Conservation (phyloP, 2,797 vertebrate species). For the Amazona finschi region DNA sequence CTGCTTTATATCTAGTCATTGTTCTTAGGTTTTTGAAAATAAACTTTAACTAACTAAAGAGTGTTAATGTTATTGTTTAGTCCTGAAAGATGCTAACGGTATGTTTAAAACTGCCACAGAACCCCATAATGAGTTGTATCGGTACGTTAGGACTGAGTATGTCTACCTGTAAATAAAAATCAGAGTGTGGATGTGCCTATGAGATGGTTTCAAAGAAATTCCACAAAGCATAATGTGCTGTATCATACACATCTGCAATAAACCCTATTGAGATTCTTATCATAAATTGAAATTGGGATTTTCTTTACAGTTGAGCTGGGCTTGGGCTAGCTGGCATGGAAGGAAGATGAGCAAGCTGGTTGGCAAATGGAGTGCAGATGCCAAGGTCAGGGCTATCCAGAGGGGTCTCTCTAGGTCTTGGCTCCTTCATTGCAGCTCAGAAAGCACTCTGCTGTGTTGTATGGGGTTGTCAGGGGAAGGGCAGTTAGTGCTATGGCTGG, state of each 20-base stretch:
- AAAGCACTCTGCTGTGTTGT: neutral
- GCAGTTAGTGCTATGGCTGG: neutral
- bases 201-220: neutral
- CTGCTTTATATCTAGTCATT: neutral
- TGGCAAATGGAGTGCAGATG: neutral
- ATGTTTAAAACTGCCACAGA: neutral
- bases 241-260: neutral
- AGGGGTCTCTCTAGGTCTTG: neutral
- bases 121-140: neutral
- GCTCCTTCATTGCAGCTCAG: neutral
- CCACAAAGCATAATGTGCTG: neutral
- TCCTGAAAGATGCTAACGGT: neutral
- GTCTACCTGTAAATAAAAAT: neutral
- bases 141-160: neutral
- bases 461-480: neutral
- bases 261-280: neutral
- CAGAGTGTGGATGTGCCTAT: rapidly evolving
- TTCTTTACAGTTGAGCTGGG: neutral
- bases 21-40: neutral
- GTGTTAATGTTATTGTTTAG: neutral
- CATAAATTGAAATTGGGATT: neutral
- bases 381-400: rapidly evolving
- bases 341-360: neutral
- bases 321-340: neutral
- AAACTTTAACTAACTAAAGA: neutral